These are phyloP conservation scores for Micrasema longulum DNA, from an alignment of 1,140 invertebrate species.

Conservation along the genomic window DNA sequence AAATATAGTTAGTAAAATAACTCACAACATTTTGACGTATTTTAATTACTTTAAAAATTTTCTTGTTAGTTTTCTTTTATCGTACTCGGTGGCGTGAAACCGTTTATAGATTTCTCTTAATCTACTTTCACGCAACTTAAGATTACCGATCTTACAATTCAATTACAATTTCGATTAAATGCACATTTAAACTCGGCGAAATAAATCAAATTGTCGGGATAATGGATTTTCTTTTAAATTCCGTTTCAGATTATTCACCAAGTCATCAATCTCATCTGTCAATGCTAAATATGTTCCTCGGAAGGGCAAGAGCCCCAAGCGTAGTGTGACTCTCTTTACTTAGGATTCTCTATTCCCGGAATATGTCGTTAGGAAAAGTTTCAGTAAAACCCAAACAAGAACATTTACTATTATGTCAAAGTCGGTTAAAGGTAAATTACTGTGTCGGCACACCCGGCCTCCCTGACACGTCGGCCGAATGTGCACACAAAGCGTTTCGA, in stretches of 20 bases:
- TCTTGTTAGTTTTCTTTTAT: too few species aligned
- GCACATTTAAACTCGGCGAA: conserved; percentile 2
- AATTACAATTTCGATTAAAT: conserved; percentile 11
- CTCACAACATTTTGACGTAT: too few species aligned
- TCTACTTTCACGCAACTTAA: too few species aligned
- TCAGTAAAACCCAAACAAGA: background rate
- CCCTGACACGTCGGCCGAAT: too few species aligned
- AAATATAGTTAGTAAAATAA: too few species aligned
- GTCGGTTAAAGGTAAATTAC: too few species aligned
- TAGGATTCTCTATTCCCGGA: conserved; percentile 1
- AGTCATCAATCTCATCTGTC: conserved; percentile 45
- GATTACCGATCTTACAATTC: background rate
- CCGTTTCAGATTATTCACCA: conserved; percentile 36
- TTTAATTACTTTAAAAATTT: too few species aligned
- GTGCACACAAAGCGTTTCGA: too few species aligned
- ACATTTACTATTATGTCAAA: background rate
- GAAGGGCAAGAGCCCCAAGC: too few species aligned
- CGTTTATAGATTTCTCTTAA: too few species aligned
- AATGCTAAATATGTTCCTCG: background rate
- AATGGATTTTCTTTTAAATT: conserved; percentile 43
- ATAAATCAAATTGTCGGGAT: conserved; percentile 41
- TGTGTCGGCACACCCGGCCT: too few species aligned
- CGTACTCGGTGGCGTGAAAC: too few species aligned
- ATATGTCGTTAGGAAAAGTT: conserved; percentile 20
- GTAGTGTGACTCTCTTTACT: background rate